Conservation (phyloP, 2,797 vertebrate species). For the Loriculus beryllinus region DNA sequence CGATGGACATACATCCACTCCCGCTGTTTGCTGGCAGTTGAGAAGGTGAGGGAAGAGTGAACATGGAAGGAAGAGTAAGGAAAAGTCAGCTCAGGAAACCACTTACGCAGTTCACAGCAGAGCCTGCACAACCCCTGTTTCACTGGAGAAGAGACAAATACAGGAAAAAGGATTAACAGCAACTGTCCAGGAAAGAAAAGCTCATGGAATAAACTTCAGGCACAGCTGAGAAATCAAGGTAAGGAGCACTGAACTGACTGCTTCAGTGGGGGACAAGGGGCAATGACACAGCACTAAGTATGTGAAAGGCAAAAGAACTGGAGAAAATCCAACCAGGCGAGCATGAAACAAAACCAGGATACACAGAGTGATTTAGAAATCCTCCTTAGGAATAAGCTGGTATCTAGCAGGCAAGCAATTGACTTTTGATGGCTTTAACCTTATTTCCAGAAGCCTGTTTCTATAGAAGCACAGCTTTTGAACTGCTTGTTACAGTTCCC, state of each 20-base stretch:
- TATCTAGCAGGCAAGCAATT: not conserved
- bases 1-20: not conserved
- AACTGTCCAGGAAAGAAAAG: not conserved
- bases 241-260: not conserved
- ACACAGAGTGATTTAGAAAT: not conserved
- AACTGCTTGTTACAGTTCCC: not conserved
- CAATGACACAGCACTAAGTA: accelerated
- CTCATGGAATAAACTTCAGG: not conserved
- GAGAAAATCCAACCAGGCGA: not conserved
- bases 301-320: not conserved
- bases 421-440: not conserved
- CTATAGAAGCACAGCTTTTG: not conserved
- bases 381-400: not conserved
- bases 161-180: conserved; percentile 12
- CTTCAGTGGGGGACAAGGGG: not conserved
- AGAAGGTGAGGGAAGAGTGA: not conserved
- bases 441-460: not conserved
- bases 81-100: conserved; percentile 3
- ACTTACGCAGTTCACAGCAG: not conserved
- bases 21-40: not conserved
- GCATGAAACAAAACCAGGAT: not conserved
- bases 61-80: not conserved
- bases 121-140: not conserved
- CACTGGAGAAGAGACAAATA: not conserved
- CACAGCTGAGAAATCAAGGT: not conserved